Base-by-base conservation (phyloP, 2,888 invertebrate genomes). In the Laothoe populi region DNA sequence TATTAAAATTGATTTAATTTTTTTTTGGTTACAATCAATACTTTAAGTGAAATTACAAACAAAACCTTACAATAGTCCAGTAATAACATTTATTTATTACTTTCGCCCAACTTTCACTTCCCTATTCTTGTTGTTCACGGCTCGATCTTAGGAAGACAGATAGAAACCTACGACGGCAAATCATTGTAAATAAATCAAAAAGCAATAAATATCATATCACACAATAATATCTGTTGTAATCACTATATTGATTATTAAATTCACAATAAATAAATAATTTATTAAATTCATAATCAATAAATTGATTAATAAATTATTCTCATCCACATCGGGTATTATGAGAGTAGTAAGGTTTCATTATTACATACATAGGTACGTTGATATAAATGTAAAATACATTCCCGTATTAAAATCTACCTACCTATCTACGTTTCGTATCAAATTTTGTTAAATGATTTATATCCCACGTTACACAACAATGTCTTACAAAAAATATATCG, bases 361-460 rank as follows among this genome's bases (percentile, higher is more conserved):
- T 72, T 77, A 64, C 71, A 70, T 71, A 71, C 66, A 74, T 78
- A 79, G 72, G 72, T 77, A 79, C 76, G 74, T 82, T 76, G 77
- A 79, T 82, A 82, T 77, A 82, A 82, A 84, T 86, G 83, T 87
- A 83, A 84, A 84, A 83, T 86, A 88, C 84, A 88, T 84, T 87
- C 83, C 83, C 86, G 85, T 90, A 90, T 90, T 91, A 90, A 90
- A 57, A 59, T 59, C 59, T 90, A 88, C 86, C 91, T 92, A 91
- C 90, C 92, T 91, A 92, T 82, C 91, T 91, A 92, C 85, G 73
- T 84, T 84, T 90, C 87, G 86, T 91, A 91, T 90, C 88, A 90
- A 90, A 90, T 87, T 86, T 84, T n/a, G n/a, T 85, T 44, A 79
- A 79, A 83, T 84, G 83, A 76, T 78, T 81, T 79, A 71, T 46